Evolutionary conservation across 2,888 invertebrate species (phyloP).

Genomic region (Drosophila mettleri): DNA sequence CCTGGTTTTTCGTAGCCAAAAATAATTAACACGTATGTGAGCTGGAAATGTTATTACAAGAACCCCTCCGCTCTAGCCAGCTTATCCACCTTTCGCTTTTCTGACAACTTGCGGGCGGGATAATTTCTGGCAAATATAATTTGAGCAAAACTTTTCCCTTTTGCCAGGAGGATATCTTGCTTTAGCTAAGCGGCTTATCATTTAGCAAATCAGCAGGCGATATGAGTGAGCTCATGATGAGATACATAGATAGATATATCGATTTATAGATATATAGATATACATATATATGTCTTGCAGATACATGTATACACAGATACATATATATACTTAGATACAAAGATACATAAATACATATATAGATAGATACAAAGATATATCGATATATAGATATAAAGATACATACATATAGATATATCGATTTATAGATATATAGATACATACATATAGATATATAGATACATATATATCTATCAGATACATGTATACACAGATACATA

Average conservation of each 20-base stretch:
- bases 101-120: background rate
- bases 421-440: background rate
- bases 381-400: background rate
- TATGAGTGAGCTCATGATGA: background rate
- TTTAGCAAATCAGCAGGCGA: constrained; percentile 1
- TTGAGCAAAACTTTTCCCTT: constrained; percentile 13
- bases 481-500: background rate
- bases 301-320: background rate
- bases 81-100: background rate
- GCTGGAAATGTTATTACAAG: constrained; percentile 40
- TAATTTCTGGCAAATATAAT: constrained; percentile 14
- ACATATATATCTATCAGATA: background rate
- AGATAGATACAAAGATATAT: background rate
- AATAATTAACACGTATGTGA: constrained; percentile 63
- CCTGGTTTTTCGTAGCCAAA: constrained; percentile 17
- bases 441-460: background rate
- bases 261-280: background rate
- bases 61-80: background rate
- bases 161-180: constrained; percentile 7
- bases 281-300: too few relatives aligned
- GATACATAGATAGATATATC: background rate
- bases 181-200: background rate
- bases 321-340: background rate
- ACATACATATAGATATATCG: background rate
- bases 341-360: background rate